These are phyloP conservation scores for Thalassarche chlororhynchos DNA, from an alignment of 2,113 vertebrate species.

Conservation along the genomic window DNA sequence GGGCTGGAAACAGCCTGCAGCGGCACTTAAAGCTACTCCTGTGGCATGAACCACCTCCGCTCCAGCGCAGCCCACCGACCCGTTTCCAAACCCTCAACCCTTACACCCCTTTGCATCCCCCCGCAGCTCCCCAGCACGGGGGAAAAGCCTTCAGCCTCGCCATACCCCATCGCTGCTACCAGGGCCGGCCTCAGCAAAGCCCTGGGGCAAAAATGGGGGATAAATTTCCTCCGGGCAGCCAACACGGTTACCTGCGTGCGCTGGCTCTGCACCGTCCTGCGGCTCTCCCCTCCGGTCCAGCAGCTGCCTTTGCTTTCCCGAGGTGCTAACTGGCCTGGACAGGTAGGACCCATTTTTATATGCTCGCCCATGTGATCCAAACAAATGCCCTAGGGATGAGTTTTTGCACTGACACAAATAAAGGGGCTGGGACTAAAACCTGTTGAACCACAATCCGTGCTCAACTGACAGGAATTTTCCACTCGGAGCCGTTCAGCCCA, in stretches of 20 bases:
- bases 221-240: accelerated
- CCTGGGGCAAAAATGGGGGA: accelerated
- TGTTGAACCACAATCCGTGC: slow-evolving; percentile 51
- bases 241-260: background rate
- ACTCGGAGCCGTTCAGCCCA: background rate
- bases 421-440: slow-evolving; percentile 59
- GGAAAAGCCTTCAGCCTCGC: accelerated
- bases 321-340: background rate
- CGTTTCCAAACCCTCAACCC: background rate
- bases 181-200: accelerated
- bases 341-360: slow-evolving; percentile 59
- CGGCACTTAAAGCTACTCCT: accelerated
- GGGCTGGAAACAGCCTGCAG: accelerated
- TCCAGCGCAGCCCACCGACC: accelerated
- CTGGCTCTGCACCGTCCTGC: background rate
- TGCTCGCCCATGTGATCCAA: slow-evolving; percentile 57
- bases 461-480: slow-evolving; percentile 65
- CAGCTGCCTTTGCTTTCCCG: background rate
- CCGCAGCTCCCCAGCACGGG: accelerated
- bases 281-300: background rate
- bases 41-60: accelerated
- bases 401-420: slow-evolving; percentile 37
- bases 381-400: slow-evolving; percentile 69
- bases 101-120: too few relatives aligned
- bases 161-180: accelerated